A percentile compares a stretch with the other conserved stretches of the same genome.
Conservation (phyloP, 2,797 vertebrate species). For the Spinibarbus caldwelli region DNA sequence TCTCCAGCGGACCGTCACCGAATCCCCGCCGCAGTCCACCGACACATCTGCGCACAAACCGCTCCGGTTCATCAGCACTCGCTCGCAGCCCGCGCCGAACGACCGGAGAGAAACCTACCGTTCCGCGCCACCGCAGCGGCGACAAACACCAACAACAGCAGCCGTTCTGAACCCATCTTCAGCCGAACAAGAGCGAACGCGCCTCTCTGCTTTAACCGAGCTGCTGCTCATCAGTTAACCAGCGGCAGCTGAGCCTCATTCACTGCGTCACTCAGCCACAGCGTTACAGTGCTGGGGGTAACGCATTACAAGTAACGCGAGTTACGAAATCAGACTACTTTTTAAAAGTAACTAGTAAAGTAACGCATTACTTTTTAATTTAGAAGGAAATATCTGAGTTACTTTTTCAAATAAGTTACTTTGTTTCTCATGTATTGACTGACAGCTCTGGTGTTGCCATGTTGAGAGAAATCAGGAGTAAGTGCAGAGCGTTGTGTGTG, state of each 20-base stretch:
- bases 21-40: conserved; percentile 23
- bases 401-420: too few relatives aligned
- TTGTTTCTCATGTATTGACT: too few relatives aligned
- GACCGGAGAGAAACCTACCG: conserved; percentile 54
- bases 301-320: too few relatives aligned
- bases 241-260: background rate
- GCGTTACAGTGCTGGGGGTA: too few relatives aligned
- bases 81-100: background rate
- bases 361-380: too few relatives aligned
- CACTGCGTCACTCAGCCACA: background rate
- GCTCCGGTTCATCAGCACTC: background rate
- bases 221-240: background rate
- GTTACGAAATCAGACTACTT: too few relatives aligned
- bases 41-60: conserved; percentile 12
- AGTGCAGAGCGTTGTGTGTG: too few relatives aligned
- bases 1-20: conserved; percentile 44
- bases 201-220: background rate
- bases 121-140: conserved; percentile 20
- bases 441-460: too few relatives aligned
- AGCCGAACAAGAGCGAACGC: fast-evolving
- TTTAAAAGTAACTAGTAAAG: too few relatives aligned
- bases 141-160: conserved; percentile 61
- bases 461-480: too few relatives aligned
- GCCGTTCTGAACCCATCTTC: conserved; percentile 62
- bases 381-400: too few relatives aligned